Evolutionary conservation across 1,140 invertebrate genomes (phyloP).

Genomic region (Matsumurasca onukii): DNA sequence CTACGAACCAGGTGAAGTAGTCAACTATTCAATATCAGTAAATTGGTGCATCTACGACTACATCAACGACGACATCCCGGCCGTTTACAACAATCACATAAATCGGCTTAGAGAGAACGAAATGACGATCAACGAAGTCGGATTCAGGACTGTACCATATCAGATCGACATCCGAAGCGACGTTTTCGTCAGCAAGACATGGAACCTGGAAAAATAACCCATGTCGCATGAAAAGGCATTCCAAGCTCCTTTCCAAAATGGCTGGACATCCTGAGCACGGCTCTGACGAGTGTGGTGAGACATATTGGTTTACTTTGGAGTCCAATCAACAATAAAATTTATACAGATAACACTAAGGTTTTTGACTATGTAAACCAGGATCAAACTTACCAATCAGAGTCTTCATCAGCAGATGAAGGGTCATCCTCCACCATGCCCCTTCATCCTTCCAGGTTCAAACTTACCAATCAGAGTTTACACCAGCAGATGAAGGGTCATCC

Average conservation of each 20-base stretch:
- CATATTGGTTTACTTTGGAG: background rate
- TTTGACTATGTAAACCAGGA: too few relatives aligned
- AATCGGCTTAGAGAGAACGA: background rate
- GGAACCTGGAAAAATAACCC: too few relatives aligned
- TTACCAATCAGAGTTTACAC: too few relatives aligned
- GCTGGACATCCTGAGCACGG: background rate
- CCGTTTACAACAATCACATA: background rate
- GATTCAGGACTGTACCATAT: background rate
- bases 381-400: too few relatives aligned
- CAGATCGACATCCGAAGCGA: background rate
- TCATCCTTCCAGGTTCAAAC: too few relatives aligned
- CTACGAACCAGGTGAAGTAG: constrained; percentile 4
- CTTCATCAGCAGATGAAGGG: too few relatives aligned
- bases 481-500: too few relatives aligned
- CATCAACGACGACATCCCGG: background rate
- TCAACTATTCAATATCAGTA: background rate
- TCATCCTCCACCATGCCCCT: too few relatives aligned
- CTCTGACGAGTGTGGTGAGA: background rate
- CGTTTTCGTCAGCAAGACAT: background rate
- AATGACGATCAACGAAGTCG: background rate
- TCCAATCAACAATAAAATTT: too few relatives aligned
- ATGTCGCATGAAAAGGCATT: too few relatives aligned
- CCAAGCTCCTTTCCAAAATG: background rate
- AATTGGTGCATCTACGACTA: constrained; percentile 5
- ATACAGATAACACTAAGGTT: too few relatives aligned